Evolutionary conservation across 2,113 vertebrate genomes (phyloP), one percentile per base, ranked within the genome.

Genomic region (Desmodus rotundus): DNA sequence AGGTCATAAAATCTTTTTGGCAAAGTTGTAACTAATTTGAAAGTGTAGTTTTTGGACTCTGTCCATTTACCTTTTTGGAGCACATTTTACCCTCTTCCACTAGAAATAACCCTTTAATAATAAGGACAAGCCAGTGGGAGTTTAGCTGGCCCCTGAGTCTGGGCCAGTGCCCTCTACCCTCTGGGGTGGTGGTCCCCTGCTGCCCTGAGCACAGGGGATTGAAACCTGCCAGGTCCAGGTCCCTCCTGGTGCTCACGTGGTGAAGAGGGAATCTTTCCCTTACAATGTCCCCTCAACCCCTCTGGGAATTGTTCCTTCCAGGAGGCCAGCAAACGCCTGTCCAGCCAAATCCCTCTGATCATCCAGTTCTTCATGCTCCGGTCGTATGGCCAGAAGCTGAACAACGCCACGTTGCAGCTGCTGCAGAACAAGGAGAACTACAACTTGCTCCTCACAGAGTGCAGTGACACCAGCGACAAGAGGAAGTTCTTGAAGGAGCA

Each of bases 281-380:
- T 4, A 6, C 22, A 3, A 3, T 3, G 19, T 7, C 28, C 38
- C 52, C 41, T 52, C 56, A 17, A 1, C 28, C 12, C 9, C 13
- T 11, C 13, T 15, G 54, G 76, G 13, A 26, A 12, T 13, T 1
- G 11, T 4, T 9, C 67, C 20, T 31, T 14, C 72, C 97, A 99
- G 99, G 99, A 98, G 96, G 98, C 98, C 52, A 96, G 96, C 20
- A 98, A 96, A 58, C 98, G 99, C 89, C 98, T 99, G 73, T 96
- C 98, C 50, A 99, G 98, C 80, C 99, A 99, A 96, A 96, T 99
- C 91, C 99, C 99, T 0, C 93, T 99, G 86, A 98, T 99, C 96
- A 98, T 99, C 90, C 98, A 99, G 85, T 99, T 98, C 96, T 98
- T 97, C 92, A 82, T 99, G 43, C 97, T 99, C 47, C 97, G 98